These are phyloP conservation scores for Leptodirus hochenwartii DNA, from an alignment of 2,888 invertebrate species.

Conservation along the genomic window DNA sequence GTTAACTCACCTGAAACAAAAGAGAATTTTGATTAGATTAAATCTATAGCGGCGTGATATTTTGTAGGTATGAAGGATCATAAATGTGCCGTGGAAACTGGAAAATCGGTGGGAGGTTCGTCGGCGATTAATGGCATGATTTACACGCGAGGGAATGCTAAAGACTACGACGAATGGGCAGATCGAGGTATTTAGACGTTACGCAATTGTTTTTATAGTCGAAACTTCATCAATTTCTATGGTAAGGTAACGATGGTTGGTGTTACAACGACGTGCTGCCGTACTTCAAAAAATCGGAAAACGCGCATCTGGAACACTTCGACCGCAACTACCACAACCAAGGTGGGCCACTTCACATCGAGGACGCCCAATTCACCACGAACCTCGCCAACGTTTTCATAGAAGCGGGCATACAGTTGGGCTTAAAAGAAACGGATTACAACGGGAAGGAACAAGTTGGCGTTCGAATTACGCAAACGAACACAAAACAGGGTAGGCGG, in stretches of 20 bases:
- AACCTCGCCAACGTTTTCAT: conserved; percentile 28
- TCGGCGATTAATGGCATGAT: conserved; percentile 69
- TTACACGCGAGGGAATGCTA: conserved; percentile 49
- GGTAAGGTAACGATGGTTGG: conserved; percentile 32
- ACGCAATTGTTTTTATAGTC: too few species aligned
- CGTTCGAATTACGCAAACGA: conserved; percentile 40
- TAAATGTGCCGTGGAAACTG: conserved; percentile 23
- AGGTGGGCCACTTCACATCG: conserved; percentile 37
- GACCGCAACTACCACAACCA: conserved; percentile 35
- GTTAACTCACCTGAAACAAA: too few species aligned
- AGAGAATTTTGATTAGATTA: not conserved
- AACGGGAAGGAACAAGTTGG: conserved; percentile 44
- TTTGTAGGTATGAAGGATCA: conserved; percentile 17
- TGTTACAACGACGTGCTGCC: conserved; percentile 50
- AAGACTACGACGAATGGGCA: conserved; percentile 64
- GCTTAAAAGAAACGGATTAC: conserved; percentile 38
- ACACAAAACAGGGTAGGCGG: conserved; percentile 44
- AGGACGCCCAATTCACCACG: conserved; percentile 17
- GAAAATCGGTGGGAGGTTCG: conserved; percentile 68
- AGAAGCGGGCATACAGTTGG: conserved; percentile 39
- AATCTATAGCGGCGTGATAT: not conserved
- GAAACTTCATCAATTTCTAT: too few species aligned
- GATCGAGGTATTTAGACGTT: too few species aligned
- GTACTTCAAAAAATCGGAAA: conserved; percentile 64
- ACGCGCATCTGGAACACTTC: conserved; percentile 38